These are phyloP conservation scores for Siniperca scherzeri DNA, from an alignment of 2,797 vertebrate species.

Conservation along the genomic window DNA sequence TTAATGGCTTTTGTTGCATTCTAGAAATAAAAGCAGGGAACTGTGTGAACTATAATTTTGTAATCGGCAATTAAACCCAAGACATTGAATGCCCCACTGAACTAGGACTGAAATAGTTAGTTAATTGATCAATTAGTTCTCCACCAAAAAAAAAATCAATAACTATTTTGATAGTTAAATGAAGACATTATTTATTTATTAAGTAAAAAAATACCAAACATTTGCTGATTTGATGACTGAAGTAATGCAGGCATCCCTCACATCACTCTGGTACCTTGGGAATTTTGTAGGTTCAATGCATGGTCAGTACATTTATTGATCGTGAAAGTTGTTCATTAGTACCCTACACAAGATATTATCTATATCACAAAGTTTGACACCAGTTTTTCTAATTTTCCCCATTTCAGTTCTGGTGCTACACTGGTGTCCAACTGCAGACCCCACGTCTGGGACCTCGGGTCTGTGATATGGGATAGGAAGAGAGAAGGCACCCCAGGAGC, in stretches of 20 bases:
- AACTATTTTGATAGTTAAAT: background rate
- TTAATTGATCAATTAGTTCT: background rate
- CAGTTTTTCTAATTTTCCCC: background rate
- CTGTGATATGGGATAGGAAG: too few species aligned
- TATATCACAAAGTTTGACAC: background rate
- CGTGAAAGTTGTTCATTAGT: too few species aligned
- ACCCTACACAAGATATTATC: too few species aligned
- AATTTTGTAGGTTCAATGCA: background rate
- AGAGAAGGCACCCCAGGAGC: too few species aligned
- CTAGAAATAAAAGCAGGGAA: slow-evolving; percentile 44
- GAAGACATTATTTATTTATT: background rate
- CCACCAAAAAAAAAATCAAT: background rate
- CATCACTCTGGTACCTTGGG: background rate
- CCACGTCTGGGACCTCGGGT: too few species aligned
- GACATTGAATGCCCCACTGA: background rate
- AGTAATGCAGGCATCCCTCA: background rate
- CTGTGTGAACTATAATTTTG: background rate
- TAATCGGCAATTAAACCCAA: background rate
- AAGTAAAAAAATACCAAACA: background rate
- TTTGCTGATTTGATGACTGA: background rate
- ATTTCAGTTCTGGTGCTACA: background rate
- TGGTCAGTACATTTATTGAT: background rate
- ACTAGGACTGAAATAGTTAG: background rate
- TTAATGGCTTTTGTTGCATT: slow-evolving; percentile 91
- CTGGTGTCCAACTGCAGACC: background rate